Base-by-base conservation (phyloP, 2,797 vertebrate genomes). In the Xyrichtys novacula region DNA sequence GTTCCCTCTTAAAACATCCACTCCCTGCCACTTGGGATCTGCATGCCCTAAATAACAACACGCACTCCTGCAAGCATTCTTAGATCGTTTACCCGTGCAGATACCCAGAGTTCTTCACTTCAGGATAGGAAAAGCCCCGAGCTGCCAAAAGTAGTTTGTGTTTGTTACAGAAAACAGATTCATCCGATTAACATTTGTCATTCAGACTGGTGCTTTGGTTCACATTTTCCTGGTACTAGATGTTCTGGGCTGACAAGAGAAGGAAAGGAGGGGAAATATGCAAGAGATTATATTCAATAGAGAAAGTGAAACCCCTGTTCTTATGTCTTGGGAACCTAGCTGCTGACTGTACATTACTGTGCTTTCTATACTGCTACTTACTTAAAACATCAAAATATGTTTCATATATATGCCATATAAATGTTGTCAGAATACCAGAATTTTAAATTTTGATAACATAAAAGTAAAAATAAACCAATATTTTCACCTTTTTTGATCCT, bases 31-130 rank as follows among this genome's bases (percentile, higher is more conserved):
- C 78, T 40, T 52, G 83, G 76, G 74, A 82, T 47, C 25, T 23
- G 22, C 54, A 42, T 79, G 71, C 78, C 76, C 81, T 63, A 80
- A 85, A 86, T 88, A 90, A 74, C 73, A 55, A 46, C 63, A 73
- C 20, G 4, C 64, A 52, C 31, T 60, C 38, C 54, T 44, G 22
- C 23, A 17, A 55, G 46, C 32, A 14, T 46, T 60, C 73, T 76
- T 31, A 71, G 76, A 82, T 85, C 65, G 58, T 48, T 40, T 57
- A 69, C 64, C 54, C 25, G 1, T 72, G 65, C 53, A 72, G 55
- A 71, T 53, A 36, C 32, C 20, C 39, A 17, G 14, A 42, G 32
- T 34, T 31, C 67, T 26, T 50, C 9, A 52, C 8, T 71, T 1
- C 68, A 20, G 39, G 77, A 52, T 3, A 71, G 54, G 74, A 75